Percentiles rank a stretch among this genome's conserved stretches.
Evolutionary conservation across 2,888 invertebrate genomes (phyloP).

Genomic region (Drosophila yooni): DNA sequence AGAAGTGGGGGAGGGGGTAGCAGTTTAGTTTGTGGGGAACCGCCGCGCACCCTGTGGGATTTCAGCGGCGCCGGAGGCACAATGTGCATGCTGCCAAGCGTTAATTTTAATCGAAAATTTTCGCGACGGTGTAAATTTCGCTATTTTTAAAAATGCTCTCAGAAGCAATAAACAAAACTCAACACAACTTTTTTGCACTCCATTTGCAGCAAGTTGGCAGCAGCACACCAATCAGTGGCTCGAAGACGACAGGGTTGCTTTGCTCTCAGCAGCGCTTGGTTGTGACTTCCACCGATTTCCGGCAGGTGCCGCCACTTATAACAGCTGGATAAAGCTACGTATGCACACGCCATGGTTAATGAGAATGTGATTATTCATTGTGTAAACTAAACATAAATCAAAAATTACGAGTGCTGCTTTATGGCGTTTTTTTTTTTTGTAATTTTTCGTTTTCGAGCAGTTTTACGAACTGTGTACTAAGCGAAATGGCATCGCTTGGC

Average conservation of each 20-base stretch:
- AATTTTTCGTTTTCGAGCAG: background rate
- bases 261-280: background rate
- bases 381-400: too few relatives aligned
- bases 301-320: conserved; percentile 19
- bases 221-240: conserved; percentile 22
- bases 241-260: background rate
- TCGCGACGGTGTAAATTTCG: background rate
- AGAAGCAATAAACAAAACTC: conserved; percentile 27
- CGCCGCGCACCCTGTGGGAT: conserved; percentile 56
- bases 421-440: background rate
- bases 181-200: conserved; percentile 18
- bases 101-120: background rate
- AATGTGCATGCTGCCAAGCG: conserved; percentile 6
- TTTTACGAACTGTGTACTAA: background rate
- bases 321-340: background rate
- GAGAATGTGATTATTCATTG: background rate
- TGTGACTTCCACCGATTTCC: background rate
- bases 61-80: conserved; percentile 50
- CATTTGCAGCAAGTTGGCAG: conserved; percentile 44
- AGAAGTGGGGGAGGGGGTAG: background rate
- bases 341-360: background rate
- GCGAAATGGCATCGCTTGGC: background rate
- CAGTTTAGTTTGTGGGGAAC: background rate
- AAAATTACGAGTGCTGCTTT: background rate
- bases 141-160: background rate